Percentiles rank a stretch among this genome's conserved stretches.
phyloP scores from a whole-genome alignment of 1,140 invertebrate species.

The Sarcophaga bullata region DNA sequence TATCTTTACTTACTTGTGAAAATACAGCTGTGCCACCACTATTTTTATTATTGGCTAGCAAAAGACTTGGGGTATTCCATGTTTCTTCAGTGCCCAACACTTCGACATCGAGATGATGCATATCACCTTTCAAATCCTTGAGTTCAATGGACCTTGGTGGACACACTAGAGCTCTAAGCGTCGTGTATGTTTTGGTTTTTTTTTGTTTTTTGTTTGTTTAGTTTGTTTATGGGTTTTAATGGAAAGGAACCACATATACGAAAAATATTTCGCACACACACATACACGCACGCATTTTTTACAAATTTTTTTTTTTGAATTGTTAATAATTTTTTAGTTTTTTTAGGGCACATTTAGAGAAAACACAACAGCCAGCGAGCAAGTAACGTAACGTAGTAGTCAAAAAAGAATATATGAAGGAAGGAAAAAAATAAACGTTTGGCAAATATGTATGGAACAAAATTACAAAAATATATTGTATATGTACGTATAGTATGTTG shows the following conservation, averaged over 20 bases:
- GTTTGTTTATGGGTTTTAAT: neutral
- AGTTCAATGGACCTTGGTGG: constrained; percentile 69
- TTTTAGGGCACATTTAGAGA: constrained; percentile 28
- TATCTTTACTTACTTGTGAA: constrained; percentile 79
- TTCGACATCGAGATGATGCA: constrained; percentile 77
- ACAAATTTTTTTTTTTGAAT: constrained; percentile 12
- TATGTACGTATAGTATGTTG: neutral
- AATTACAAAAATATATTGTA: neutral
- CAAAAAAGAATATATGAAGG: constrained; percentile 6
- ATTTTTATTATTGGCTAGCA: constrained; percentile 74
- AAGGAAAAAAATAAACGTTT: neutral
- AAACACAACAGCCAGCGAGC: constrained; percentile 23
- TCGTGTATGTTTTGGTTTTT: constrained; percentile 43
- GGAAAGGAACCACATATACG: constrained; percentile 36
- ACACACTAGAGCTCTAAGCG: constrained; percentile 65
- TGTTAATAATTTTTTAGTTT: constrained; percentile 27
- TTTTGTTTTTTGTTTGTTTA: constrained; percentile 45
- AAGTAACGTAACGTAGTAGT: constrained; percentile 9
- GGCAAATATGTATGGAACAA: constrained; percentile 3
- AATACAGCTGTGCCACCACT: constrained; percentile 80
- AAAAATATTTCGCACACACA: constrained; percentile 50
- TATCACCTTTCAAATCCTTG: constrained; percentile 73
- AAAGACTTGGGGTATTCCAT: constrained; percentile 83
- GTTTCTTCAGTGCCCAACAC: constrained; percentile 84
- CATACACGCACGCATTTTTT: constrained; percentile 50